These are phyloP conservation scores for Phymorhynchus buccinoides DNA, from an alignment of 1,140 invertebrate species.

Conservation along the genomic window DNA sequence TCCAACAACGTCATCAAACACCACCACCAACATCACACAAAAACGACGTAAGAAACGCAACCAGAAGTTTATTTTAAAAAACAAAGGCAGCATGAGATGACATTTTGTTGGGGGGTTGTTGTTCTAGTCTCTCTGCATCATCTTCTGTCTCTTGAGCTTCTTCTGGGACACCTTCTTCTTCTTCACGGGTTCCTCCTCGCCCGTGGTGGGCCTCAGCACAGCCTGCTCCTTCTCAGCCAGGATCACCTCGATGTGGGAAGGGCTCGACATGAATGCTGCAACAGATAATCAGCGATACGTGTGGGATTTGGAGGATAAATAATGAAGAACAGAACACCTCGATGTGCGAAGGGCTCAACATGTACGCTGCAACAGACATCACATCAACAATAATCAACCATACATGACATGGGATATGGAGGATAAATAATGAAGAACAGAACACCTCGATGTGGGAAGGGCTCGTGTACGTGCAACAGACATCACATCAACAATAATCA, in stretches of 20 bases:
- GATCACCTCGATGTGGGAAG: constrained; percentile 98
- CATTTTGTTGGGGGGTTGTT: too few species aligned
- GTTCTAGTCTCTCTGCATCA: constrained; percentile 71
- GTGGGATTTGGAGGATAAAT: too few species aligned
- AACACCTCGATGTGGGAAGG: too few species aligned
- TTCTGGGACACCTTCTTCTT: constrained; percentile 79
- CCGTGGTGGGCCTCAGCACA: constrained; percentile 82
- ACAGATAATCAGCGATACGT: too few species aligned
- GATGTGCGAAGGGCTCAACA: too few species aligned
- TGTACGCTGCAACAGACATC: too few species aligned
- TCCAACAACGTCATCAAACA: neutral
- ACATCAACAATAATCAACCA: too few species aligned
- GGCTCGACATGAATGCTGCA: constrained; percentile 97
- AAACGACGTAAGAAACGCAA: neutral
- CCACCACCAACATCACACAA: neutral
- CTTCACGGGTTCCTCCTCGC: constrained; percentile 79
- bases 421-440: too few species aligned
- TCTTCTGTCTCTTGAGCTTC: constrained; percentile 73
- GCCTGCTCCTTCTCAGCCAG: constrained; percentile 95
- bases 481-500: too few species aligned
- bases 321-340: too few species aligned
- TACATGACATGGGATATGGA: too few species aligned
- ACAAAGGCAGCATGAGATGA: neutral
- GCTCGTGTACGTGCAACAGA: too few species aligned
- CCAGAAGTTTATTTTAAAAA: neutral